phyloP scores from a whole-genome alignment of 2,797 vertebrate genomes.

The Scolopax bukidnonensis region DNA sequence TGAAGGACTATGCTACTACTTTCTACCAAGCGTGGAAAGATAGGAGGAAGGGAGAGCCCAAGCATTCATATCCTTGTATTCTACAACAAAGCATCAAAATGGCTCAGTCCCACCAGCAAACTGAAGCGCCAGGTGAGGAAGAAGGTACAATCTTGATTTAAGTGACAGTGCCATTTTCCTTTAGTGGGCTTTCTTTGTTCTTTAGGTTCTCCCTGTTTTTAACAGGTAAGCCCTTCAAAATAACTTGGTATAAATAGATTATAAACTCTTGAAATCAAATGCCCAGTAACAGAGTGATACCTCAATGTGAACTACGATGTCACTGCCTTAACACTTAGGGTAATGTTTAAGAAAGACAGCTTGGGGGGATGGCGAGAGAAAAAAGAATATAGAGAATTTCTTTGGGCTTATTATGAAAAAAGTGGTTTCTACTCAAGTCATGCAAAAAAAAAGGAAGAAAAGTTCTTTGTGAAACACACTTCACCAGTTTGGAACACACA shows the following conservation, averaged over 20 bases:
- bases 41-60: background rate
- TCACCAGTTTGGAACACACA: constrained; percentile 53
- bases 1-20: background rate
- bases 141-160: background rate
- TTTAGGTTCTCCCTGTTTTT: background rate
- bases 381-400: constrained; percentile 1
- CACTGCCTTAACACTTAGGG: background rate
- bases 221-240: background rate
- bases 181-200: background rate
- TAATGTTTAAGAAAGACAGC: background rate
- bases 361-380: accelerated
- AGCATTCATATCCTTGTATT: background rate
- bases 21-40: background rate
- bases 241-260: background rate
- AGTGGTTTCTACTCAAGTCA: constrained; percentile 56
- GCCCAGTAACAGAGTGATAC: background rate
- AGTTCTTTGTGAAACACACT: constrained; percentile 53
- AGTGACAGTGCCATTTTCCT: background rate
- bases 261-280: background rate
- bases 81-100: background rate
- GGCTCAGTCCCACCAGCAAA: background rate
- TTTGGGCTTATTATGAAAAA: background rate
- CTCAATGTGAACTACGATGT: background rate
- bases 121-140: background rate
- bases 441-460: constrained; percentile 48